Evolutionary conservation across 2,888 invertebrate species (phyloP).

Genomic region (Galeruca laticollis): DNA sequence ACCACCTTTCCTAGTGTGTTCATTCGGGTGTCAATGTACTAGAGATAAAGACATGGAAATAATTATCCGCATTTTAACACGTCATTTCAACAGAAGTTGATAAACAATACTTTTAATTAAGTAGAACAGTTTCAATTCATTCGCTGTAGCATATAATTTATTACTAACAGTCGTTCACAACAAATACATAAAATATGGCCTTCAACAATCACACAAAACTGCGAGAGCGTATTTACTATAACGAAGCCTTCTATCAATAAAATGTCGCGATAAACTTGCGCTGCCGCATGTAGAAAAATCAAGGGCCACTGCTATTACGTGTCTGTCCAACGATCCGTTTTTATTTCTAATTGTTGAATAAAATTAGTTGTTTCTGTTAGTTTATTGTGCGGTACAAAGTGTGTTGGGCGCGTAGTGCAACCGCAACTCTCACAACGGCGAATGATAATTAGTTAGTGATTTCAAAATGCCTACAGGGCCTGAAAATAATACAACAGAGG

Average conservation of each 20-base stretch:
- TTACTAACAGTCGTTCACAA: neutral
- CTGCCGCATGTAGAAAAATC: conserved; percentile 3
- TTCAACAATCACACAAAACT: neutral
- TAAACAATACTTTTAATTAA: neutral
- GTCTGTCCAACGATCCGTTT: conserved; percentile 45
- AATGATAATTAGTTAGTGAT: conserved; percentile 21
- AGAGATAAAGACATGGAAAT: neutral
- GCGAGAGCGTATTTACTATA: neutral
- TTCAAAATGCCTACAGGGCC: conserved; percentile 49
- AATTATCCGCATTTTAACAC: neutral
- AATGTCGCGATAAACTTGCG: conserved; percentile 11
- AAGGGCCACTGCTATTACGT: conserved; percentile 1
- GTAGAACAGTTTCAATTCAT: neutral
- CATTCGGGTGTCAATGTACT: neutral
- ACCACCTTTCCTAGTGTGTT: neutral
- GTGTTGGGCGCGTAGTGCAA: conserved; percentile 28
- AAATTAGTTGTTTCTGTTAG: conserved; percentile 46
- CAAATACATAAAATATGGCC: conserved; percentile 2
- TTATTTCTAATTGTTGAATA: conserved; percentile 39
- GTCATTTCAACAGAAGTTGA: neutral
- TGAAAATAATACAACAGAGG: conserved; percentile 42
- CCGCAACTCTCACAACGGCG: neutral
- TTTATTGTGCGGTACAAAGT: conserved; percentile 18
- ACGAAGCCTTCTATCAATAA: conserved; percentile 2
- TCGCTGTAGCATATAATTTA: neutral